Evolutionary conservation across 1,140 invertebrate species (phyloP).

Genomic region (Drosophila insularis): DNA sequence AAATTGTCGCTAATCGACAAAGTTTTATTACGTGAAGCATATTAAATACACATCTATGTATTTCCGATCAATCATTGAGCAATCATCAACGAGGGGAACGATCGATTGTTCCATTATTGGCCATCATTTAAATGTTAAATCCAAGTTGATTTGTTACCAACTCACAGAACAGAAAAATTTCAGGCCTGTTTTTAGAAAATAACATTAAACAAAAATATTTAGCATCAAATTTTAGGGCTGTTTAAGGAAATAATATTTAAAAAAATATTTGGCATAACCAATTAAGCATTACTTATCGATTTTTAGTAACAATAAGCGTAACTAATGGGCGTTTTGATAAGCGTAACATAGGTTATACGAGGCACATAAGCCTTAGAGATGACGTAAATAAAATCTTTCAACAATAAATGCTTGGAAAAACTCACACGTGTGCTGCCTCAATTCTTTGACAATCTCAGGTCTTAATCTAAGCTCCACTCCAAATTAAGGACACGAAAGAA

Average conservation of each 20-base stretch:
- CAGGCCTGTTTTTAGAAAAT: background rate
- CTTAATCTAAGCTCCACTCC: too few relatives aligned
- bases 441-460: background rate
- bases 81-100: background rate
- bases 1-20: conserved; percentile 13
- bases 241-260: background rate
- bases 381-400: background rate
- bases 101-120: background rate
- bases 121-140: too few relatives aligned
- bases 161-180: too few relatives aligned
- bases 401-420: background rate
- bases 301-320: background rate
- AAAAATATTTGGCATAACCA: background rate
- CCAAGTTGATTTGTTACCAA: too few relatives aligned
- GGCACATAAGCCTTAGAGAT: background rate
- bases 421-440: background rate
- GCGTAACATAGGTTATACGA: background rate
- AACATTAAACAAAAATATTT: background rate
- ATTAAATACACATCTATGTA: background rate
- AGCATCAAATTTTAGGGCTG: background rate
- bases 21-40: conserved; percentile 26
- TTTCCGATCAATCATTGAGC: conserved; percentile 6
- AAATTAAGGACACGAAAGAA: too few relatives aligned
- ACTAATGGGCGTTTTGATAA: background rate
- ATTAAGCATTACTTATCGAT: background rate